Evolutionary conservation across 1,140 invertebrate species (phyloP).

Genomic region (Delia radicum): DNA sequence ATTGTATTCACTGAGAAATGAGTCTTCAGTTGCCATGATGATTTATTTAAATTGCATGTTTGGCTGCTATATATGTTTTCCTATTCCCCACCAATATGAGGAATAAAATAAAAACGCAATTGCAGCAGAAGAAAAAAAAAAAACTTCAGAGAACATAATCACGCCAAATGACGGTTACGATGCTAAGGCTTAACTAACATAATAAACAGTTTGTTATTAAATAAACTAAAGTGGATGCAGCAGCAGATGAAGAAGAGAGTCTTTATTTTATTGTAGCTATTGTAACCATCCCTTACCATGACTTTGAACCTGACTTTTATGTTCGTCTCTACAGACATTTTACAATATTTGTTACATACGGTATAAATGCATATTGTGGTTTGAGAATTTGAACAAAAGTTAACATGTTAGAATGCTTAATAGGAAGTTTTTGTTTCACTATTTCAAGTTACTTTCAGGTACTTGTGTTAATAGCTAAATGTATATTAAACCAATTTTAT

Average conservation of each 20-base stretch:
- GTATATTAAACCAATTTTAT: too few species aligned
- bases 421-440: too few species aligned
- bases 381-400: too few species aligned
- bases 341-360: too few species aligned
- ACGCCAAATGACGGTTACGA: neutral
- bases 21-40: neutral
- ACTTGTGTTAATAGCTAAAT: too few species aligned
- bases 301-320: neutral
- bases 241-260: neutral
- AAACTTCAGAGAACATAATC: neutral
- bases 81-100: neutral
- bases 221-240: neutral
- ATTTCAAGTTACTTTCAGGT: too few species aligned
- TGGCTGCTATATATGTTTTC: neutral
- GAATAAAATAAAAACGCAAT: neutral
- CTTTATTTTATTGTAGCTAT: neutral
- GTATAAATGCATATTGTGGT: too few species aligned
- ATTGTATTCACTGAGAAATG: neutral
- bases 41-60: conserved; percentile 5
- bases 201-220: neutral
- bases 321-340: neutral
- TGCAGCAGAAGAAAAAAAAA: neutral
- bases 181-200: neutral
- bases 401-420: too few species aligned
- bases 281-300: neutral